Evolutionary conservation across 2,888 invertebrate species (phyloP).

Genomic region (Phoronis australis): DNA sequence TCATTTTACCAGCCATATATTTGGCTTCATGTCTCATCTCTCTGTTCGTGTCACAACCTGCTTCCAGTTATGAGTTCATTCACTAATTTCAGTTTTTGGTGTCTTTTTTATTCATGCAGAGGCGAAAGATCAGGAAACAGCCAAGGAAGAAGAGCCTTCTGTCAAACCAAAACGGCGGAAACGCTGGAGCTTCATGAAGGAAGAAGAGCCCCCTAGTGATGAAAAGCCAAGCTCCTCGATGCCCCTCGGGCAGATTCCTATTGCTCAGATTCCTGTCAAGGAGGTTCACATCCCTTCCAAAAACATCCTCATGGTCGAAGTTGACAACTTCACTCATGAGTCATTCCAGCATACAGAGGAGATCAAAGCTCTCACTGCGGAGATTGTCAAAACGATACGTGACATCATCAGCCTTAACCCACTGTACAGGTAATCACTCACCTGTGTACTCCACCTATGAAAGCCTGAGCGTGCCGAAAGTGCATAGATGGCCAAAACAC

Average conservation of each 20-base stretch:
- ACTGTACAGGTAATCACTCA: slow-evolving; percentile 61
- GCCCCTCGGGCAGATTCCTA: neutral
- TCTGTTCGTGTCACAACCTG: too few species aligned
- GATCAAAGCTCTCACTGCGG: slow-evolving; percentile 93
- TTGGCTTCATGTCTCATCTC: too few species aligned
- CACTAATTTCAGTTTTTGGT: too few species aligned
- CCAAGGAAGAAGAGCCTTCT: neutral
- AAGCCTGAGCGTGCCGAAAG: too few species aligned
- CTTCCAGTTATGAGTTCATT: too few species aligned
- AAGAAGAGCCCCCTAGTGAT: neutral
- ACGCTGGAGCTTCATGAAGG: neutral
- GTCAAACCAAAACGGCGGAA: neutral
- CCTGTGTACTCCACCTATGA: too few species aligned
- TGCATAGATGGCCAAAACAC: too few species aligned
- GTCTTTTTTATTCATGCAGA: neutral
- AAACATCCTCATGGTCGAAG: slow-evolving; percentile 78
- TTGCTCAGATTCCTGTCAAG: neutral
- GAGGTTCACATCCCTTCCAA: neutral
- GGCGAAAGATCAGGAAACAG: neutral
- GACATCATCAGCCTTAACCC: slow-evolving; percentile 96
- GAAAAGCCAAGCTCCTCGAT: neutral
- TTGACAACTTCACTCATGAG: slow-evolving; percentile 84
- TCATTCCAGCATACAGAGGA: slow-evolving; percentile 88
- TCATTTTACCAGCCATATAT: too few species aligned
- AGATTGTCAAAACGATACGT: slow-evolving; percentile 92